Base-by-base conservation (phyloP, 2,888 invertebrate genomes). In the Philaethria dido region DNA sequence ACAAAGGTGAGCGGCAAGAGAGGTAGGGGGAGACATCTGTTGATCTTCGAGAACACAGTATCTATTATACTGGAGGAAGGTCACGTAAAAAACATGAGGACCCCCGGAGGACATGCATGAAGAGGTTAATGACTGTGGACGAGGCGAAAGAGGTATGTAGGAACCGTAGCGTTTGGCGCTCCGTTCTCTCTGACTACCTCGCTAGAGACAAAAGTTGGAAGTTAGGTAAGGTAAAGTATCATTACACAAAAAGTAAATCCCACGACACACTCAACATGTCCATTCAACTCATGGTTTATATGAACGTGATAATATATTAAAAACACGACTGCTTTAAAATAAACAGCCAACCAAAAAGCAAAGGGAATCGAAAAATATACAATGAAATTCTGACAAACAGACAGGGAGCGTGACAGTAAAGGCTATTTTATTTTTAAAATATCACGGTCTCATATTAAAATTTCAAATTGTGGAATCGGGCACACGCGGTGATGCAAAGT, bases 301-400 rank as follows among this genome's bases (percentile, higher is more conserved):
- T 57, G 42, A 57, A 59, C 59, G 13, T 44, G 44, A 59, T 59
- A 59, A 59, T 60, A 47, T 60, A 60, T 20, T 29, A 20, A 47
- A 33, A 60, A 60, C 18, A 47, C 33, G 60, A 47, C 60, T 60
- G 18, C 6, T 65, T 44, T 22, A 33, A 64, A 50, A 20, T 20
- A 65, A 59, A 64, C 47, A 59, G 16, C 25, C 48, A 20, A 42
- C 33, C 20, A 25, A 63, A 63, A 48, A 50, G 59, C 59, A 64
- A 64, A 64, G 57, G 42, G 50, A 64, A 64, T 50, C 59, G 39
- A 25, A 55, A 67, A 54, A 61, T 44, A 61, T 33, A 68, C 64
- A 64, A 55, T 52, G 52, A 69, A 69, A 62, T 65, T 47, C 59
- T 39, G 62, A 62, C 52, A 62, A 62, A 66, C 69, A 69, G 36